Evolutionary conservation across 2,797 vertebrate species (phyloP), one percentile per base, ranked within the genome.

Genomic region (Cuniculus paca): DNA sequence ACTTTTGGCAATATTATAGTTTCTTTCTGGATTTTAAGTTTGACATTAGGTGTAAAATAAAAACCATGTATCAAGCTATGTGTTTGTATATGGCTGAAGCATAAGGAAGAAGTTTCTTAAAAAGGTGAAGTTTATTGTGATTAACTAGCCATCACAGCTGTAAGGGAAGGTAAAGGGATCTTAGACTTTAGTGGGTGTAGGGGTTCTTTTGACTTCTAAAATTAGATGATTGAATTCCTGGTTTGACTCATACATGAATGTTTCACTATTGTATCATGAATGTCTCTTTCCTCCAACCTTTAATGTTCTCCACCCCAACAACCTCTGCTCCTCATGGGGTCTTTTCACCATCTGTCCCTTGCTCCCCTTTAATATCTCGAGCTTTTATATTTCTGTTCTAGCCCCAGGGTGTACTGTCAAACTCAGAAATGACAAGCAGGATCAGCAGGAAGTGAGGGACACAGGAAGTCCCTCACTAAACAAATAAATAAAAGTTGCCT

Each of bases 21-120:
- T 90, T 63, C 70, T 68, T 87, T 89, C 13, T 56, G 22, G 39
- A 68, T 85, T 95, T 94, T 58, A 91, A 92, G 20, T 86, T 91
- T 86, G 42, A 65, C 58, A 65, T 60, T 82, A 60, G 16, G 4
- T 85, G 10, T 63, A 82, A 95, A 90, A 90, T 81, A 75, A 56
- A 94, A 95, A 88, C 24, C 5, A 45, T 74, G 42, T 2, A 10
- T 60, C 3, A 11, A 0, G 4, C 28, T 89, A 2, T n/a, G 1
- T 81, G 45, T 63, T 68, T 90, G n/a, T 63, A 70, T 52, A 65
- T 65, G 13, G 13, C 56, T n/a, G n/a, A 72, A 45, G 6, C 36
- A 24, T 39, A 56, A 70, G 28, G 22, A 88, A 94, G 48, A 90
- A 56, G 13, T 80, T 92, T 61, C 13, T 80, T 86, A 84, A 5